phyloP scores from a whole-genome alignment of 2,113 vertebrate genomes.

The Apeltes quadracus region DNA sequence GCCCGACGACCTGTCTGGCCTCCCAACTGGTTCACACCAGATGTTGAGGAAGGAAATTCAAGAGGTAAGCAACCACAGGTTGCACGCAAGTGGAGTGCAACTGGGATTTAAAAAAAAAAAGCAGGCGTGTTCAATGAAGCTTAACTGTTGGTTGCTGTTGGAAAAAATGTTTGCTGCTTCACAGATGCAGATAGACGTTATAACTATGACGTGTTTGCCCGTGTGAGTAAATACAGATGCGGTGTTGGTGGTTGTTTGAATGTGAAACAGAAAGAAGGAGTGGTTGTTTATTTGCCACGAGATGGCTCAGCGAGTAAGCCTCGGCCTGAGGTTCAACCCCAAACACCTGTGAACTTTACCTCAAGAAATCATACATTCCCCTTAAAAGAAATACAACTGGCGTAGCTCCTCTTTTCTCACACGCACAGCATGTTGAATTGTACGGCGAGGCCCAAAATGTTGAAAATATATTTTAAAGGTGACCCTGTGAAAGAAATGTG shows the following conservation, averaged over 20 bases:
- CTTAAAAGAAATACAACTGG: constrained; percentile 20
- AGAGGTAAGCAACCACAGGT: constrained; percentile 51
- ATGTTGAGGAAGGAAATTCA: constrained; percentile 64
- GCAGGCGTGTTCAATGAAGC: constrained; percentile 40
- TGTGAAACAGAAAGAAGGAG: constrained; percentile 61
- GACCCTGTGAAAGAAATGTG: not conserved
- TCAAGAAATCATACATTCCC: constrained; percentile 19
- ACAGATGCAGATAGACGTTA: constrained; percentile 13
- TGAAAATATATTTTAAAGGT: not conserved
- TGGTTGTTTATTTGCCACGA: constrained; percentile 77
- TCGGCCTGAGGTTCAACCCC: constrained; percentile 61
- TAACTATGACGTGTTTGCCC: constrained; percentile 5
- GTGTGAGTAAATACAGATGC: constrained; percentile 29
- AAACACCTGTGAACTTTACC: constrained; percentile 75
- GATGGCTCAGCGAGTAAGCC: constrained; percentile 54
- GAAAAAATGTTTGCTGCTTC: not conserved
- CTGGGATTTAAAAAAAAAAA: constrained; percentile 27
- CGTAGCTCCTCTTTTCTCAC: not conserved
- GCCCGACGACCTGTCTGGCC: constrained; percentile 49
- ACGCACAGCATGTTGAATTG: not conserved
- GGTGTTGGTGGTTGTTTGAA: constrained; percentile 64
- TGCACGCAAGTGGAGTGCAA: constrained; percentile 40
- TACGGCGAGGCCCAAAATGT: not conserved
- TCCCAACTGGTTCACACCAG: constrained; percentile 41
- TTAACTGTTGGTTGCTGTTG: constrained; percentile 42